A percentile compares a stretch with the other conserved stretches of the same genome.
Conservation (phyloP, 2,113 vertebrate species). For the Sinocyclocheilus anshuiensis region DNA sequence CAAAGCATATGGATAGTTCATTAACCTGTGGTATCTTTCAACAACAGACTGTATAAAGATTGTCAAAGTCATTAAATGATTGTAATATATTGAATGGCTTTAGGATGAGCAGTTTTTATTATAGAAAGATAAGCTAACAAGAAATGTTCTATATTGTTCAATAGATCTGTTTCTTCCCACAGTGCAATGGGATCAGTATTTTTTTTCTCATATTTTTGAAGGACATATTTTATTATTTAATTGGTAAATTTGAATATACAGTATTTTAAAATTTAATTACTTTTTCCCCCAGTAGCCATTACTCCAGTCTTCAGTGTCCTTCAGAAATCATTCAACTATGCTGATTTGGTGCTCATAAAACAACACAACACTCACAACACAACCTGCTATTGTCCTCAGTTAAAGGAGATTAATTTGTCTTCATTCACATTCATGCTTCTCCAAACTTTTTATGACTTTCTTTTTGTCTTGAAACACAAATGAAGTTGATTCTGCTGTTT, state of each 20-base stretch:
- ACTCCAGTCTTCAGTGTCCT: neutral
- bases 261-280: neutral
- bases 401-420: neutral
- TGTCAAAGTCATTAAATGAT: constrained; percentile 14
- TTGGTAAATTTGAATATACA: no score
- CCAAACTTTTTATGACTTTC: neutral
- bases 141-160: constrained; percentile 8
- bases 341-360: neutral
- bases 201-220: neutral
- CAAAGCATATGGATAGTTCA: constrained; percentile 2
- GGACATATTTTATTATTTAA: no score
- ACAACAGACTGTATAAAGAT: constrained; percentile 3
- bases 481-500: neutral
- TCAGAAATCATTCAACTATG: neutral
- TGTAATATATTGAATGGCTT: neutral
- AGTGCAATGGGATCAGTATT: neutral
- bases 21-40: neutral
- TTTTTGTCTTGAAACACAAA: neutral
- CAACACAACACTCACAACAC: neutral
- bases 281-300: neutral
- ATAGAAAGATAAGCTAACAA: neutral
- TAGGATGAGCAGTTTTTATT: constrained; percentile 8
- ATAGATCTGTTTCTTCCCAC: neutral
- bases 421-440: neutral
- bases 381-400: neutral